Percentiles rank a stretch among this genome's conserved stretches.
These are phyloP conservation scores for Chanos chanos DNA, from an alignment of 2,797 vertebrate species.

Conservation along the genomic window DNA sequence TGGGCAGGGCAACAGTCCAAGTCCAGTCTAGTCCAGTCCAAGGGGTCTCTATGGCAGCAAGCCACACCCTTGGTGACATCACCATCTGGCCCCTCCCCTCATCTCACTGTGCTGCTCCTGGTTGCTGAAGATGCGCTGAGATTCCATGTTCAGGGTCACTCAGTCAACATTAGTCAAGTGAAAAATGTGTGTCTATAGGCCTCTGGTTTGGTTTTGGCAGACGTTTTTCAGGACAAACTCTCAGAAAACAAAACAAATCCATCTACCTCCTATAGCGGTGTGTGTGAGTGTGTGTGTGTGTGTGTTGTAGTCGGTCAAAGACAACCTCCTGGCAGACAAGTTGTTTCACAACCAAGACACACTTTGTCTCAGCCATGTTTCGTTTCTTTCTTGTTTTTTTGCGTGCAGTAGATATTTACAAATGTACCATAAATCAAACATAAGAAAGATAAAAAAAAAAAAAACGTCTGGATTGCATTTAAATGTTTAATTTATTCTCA, in stretches of 20 bases:
- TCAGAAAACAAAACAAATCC: slow-evolving; percentile 24
- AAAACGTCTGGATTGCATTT: slow-evolving; percentile 70
- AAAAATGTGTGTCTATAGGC: slow-evolving; percentile 22
- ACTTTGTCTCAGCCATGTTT: not conserved
- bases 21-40: no score
- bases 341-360: slow-evolving; percentile 4
- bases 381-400: slow-evolving; percentile 16
- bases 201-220: slow-evolving; percentile 41
- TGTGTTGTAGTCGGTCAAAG: not conserved
- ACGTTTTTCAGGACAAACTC: slow-evolving; percentile 14
- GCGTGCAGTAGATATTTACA: slow-evolving; percentile 54
- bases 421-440: slow-evolving; percentile 74
- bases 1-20: slow-evolving; percentile 16
- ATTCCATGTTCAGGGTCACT: not conserved
- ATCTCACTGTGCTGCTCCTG: not conserved
- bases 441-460: slow-evolving; percentile 76
- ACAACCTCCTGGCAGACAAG: not conserved
- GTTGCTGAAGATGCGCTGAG: not conserved
- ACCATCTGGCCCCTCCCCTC: no score
- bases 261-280: not conserved
- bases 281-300: not conserved
- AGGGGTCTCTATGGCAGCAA: not conserved
- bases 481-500: slow-evolving; percentile 63
- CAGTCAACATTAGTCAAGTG: not conserved
- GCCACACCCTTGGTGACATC: not conserved